Base-by-base conservation (phyloP, 2,888 invertebrate genomes). In the Hirtodrosophila alboralis region DNA sequence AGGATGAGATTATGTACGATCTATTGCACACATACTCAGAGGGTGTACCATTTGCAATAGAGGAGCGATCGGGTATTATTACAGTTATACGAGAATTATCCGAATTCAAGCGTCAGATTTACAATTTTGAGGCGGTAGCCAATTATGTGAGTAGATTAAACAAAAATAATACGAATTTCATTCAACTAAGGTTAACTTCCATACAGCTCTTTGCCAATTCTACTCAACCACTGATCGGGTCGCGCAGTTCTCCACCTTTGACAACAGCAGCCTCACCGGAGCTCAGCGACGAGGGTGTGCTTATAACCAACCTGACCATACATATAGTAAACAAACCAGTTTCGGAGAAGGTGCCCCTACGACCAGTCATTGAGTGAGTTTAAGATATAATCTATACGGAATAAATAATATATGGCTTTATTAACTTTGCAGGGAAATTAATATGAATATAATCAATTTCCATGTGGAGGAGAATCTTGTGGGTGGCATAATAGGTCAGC, bases 1-100 rank as follows among this genome's bases (percentile, higher is more conserved):
- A 92, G 63, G 93, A 93, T 41, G 92, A 90, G 31, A 89, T 91
- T 1, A 92, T 95, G 68, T 96, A 95, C 86, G 96, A 96, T 90
- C 91, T 96, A 3, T 90, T 96, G 44, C 96, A 96, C 89, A 94
- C 95, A 70, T 96, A 96, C 87, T 94, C 96, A 77, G 96, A 96
- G 91, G 96, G 96, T 93, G 96, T 96, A n/a, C 97, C 97, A 3
- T 97, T 97, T 90, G 96, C 96, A 3, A 96, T 97, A 16, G 97
- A 97, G 91, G 96, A 97, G 88, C 92, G 94, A 60, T 95, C 96
- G 1, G 97, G 97, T 3, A 95, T 96, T 0, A 96, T 97, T 38
- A 96, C 96, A 1, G 96, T 97, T 0, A 94, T 96, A 53, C 93
- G 95, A 26, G 94, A 94, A 58, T 90, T 96, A 33, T 91, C 93